A percentile compares a stretch with the other conserved stretches of the same genome.
Evolutionary conservation across 1,140 invertebrate genomes (phyloP).

Genomic region (Cryptotermes secundus): DNA sequence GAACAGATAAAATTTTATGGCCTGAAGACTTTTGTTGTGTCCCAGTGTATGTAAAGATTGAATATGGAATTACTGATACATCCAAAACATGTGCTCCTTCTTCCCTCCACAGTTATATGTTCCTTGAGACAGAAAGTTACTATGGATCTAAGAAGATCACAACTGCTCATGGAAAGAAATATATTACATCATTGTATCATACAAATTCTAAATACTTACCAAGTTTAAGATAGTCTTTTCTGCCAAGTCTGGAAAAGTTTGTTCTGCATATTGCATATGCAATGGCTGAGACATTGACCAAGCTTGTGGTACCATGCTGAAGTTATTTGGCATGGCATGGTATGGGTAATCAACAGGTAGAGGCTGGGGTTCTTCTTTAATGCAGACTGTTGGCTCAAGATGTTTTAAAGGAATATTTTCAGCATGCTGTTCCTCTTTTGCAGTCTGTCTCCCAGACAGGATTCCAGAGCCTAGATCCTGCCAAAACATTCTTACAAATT

Average conservation of each 20-base stretch:
- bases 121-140: no score
- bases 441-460: not conserved
- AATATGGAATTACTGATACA: no score
- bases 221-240: slow-evolving; percentile 3
- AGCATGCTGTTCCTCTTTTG: not conserved
- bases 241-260: not conserved
- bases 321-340: not conserved
- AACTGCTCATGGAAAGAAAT: no score
- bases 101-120: no score
- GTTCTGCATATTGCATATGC: not conserved
- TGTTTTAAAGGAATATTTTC: not conserved
- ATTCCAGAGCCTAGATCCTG: not conserved
- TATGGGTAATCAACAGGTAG: not conserved
- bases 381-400: not conserved
- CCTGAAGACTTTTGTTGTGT: no score
- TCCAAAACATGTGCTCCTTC: no score
- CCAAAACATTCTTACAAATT: not conserved
- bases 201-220: not conserved
- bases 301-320: not conserved
- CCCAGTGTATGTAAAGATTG: no score
- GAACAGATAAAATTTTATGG: no score
- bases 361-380: not conserved
- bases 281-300: not conserved
- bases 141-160: no score
- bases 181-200: no score